Evolutionary conservation across 2,113 vertebrate genomes (phyloP).

Genomic region (Hypocryptadius cinnamomeus): DNA sequence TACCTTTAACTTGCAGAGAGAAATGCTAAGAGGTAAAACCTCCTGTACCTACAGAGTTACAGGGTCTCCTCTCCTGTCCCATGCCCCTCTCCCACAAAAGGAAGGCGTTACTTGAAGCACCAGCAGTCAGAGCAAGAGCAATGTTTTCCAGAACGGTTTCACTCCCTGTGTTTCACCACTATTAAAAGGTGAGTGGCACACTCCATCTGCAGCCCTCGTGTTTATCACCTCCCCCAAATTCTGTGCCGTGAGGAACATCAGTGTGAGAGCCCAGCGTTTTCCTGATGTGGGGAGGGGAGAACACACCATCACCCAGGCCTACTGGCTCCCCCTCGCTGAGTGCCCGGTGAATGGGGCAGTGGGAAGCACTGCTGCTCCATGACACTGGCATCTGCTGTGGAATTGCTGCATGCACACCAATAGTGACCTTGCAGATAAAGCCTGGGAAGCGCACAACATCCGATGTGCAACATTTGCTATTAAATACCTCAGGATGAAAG

Average conservation of each 20-base stretch:
- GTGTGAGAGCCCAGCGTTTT: not conserved
- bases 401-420: not conserved
- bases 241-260: not conserved
- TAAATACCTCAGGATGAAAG: not conserved
- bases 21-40: not conserved
- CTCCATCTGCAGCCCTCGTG: not conserved
- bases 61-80: not conserved
- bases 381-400: not conserved
- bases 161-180: not conserved
- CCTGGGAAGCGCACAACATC: not conserved
- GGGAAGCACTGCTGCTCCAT: not conserved
- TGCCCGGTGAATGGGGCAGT: fast-evolving
- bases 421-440: not conserved
- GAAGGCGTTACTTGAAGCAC: not conserved
- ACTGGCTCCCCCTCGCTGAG: fast-evolving
- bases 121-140: not conserved
- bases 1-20: not conserved
- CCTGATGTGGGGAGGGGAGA: not conserved
- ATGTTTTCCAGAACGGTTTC: not conserved
- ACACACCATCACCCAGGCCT: fast-evolving
- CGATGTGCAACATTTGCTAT: not conserved
- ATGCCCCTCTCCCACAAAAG: not conserved
- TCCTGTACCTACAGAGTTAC: not conserved
- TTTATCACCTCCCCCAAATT: not conserved
- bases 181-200: fast-evolving